Percentiles rank a stretch among this genome's conserved stretches.
phyloP scores from a whole-genome alignment of 2,113 vertebrate species.

The Clarias magur region DNA sequence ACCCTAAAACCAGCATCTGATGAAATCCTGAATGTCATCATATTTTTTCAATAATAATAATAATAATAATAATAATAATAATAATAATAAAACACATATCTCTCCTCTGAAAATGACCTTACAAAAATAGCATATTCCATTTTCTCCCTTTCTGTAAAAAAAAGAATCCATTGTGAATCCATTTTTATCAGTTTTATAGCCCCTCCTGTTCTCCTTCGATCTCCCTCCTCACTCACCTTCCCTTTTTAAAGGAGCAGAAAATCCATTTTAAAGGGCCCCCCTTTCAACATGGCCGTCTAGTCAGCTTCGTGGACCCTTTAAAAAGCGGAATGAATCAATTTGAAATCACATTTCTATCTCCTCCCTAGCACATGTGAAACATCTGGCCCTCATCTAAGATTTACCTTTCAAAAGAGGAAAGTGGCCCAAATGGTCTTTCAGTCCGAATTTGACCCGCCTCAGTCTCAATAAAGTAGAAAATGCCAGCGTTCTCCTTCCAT shows the following conservation, averaged over 20 bases:
- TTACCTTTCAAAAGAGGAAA: slow-evolving; percentile 28
- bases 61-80: too few species aligned
- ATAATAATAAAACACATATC: not conserved
- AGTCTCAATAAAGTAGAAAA: slow-evolving; percentile 23
- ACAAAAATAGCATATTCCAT: slow-evolving; percentile 39
- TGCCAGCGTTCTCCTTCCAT: slow-evolving; percentile 13
- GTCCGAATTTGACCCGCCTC: not conserved
- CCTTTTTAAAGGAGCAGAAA: slow-evolving; percentile 64
- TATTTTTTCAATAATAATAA: not conserved
- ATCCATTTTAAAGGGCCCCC: slow-evolving; percentile 69
- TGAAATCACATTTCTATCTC: slow-evolving; percentile 55
- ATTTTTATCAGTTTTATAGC: slow-evolving; percentile 34
- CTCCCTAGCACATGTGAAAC: slow-evolving; percentile 49
- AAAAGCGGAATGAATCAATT: slow-evolving; percentile 62
- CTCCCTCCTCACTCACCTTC: slow-evolving; percentile 38
- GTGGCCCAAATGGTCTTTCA: not conserved
- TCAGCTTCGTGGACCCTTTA: slow-evolving; percentile 54
- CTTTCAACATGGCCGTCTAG: slow-evolving; percentile 60
- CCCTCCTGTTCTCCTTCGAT: not conserved
- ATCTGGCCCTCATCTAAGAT: not conserved
- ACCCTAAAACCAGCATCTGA: not conserved
- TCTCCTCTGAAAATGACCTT: slow-evolving; percentile 34
- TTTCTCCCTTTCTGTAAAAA: slow-evolving; percentile 36
- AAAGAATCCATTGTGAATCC: too few species aligned
- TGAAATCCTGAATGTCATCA: slow-evolving; percentile 8